These are phyloP conservation scores for Onthophagus taurus DNA, from an alignment of 1,140 invertebrate species.

Conservation along the genomic window DNA sequence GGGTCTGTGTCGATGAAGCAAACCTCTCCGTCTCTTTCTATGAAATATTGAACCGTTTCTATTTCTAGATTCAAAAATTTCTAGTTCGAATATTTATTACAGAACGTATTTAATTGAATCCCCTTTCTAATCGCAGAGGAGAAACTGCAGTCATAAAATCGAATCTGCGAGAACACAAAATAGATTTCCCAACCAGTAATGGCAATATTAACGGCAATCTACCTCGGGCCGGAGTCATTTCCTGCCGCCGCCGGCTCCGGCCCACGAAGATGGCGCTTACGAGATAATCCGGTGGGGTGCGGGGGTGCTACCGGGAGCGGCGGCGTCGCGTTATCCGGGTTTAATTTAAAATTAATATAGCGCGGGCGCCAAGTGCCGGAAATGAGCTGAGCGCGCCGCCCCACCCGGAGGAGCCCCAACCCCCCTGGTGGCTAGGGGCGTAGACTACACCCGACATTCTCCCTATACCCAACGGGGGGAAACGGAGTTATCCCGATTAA, in stretches of 20 bases:
- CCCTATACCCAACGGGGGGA: no score
- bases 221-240: conserved; percentile 36
- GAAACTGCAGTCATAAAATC: conserved; percentile 10
- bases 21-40: no score
- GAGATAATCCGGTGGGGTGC: conserved; percentile 42
- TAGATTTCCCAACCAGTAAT: conserved; percentile 20
- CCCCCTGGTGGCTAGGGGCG: no score
- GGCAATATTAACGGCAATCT: conserved; percentile 35
- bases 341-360: conserved; percentile 55
- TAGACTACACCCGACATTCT: no score
- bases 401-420: no score
- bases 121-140: no score
- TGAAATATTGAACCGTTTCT: no score
- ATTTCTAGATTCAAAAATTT: no score
- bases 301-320: conserved; percentile 16
- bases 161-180: conserved; percentile 15
- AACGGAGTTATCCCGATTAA: no score
- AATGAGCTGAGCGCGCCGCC: conserved; percentile 47
- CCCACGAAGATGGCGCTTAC: conserved; percentile 17
- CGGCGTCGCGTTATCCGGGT: conserved; percentile 41
- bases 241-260: conserved; percentile 20
- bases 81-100: no score
- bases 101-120: no score
- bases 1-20: no score
- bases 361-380: conserved; percentile 46